phyloP scores from a whole-genome alignment of 2,113 vertebrate species.

The Myrmecophaga tridactyla region DNA sequence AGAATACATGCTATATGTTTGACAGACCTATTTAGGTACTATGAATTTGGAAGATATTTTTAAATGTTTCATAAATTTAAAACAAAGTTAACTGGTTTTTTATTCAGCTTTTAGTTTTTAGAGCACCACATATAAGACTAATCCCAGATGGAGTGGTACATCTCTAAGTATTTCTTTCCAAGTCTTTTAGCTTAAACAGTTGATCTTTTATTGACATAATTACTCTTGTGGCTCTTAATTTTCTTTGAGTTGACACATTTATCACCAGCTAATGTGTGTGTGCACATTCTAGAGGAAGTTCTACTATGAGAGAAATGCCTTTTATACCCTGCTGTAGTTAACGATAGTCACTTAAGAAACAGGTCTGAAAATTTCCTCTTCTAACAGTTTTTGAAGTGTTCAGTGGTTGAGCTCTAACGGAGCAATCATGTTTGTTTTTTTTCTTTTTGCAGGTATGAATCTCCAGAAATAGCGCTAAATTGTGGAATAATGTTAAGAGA shows the following conservation, averaged over 20 bases:
- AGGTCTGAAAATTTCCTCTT: neutral
- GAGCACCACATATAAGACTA: neutral
- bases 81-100: neutral
- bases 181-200: neutral
- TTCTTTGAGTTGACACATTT: neutral
- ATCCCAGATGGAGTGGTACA: neutral
- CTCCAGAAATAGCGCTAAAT: constrained; percentile 90
- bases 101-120: neutral
- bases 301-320: neutral
- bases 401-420: neutral
- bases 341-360: neutral
- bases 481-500: constrained; percentile 92
- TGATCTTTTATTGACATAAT: neutral
- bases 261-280: no score
- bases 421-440: constrained; percentile 3
- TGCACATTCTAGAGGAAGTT: neutral
- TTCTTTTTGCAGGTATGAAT: constrained; percentile 85
- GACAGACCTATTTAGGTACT: neutral
- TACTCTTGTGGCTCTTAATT: neutral
- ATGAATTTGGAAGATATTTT: neutral
- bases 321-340: neutral
- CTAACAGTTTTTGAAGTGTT: neutral
- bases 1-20: neutral
- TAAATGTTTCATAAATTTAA: neutral
- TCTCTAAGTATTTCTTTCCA: neutral